Evolutionary conservation across 2,113 vertebrate species (phyloP).

Genomic region (Misgurnus mizolepis): DNA sequence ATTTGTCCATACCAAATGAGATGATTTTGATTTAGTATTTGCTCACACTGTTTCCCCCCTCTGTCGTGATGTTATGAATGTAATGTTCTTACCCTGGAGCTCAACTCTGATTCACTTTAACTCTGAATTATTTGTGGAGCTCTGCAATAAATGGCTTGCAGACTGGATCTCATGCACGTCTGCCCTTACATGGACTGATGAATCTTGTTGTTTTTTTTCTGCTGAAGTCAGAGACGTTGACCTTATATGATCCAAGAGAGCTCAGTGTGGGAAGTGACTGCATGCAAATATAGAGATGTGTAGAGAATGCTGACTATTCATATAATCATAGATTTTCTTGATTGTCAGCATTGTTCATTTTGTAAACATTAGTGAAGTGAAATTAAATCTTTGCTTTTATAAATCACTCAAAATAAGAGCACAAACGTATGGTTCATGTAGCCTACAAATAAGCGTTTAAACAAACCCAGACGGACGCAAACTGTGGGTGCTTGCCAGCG

Average conservation of each 20-base stretch:
- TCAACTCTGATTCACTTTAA: conserved; percentile 59
- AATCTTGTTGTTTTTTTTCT: not conserved
- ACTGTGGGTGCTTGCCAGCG: too few species aligned
- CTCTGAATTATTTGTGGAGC: conserved; percentile 44
- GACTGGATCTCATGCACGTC: conserved; percentile 45
- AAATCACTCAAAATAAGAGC: too few species aligned
- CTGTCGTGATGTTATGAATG: conserved; percentile 22
- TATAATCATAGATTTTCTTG: too few species aligned
- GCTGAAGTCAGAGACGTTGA: not conserved
- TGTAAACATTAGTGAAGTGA: not conserved
- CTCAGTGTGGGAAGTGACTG: not conserved
- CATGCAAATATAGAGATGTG: not conserved
- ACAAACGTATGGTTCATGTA: too few species aligned
- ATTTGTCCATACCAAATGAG: not conserved
- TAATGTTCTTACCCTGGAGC: conserved; percentile 65
- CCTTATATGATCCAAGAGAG: conserved; percentile 16
- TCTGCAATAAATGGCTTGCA: conserved; percentile 43
- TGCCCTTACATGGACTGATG: conserved; percentile 33
- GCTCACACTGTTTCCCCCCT: not conserved
- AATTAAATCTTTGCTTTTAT: too few species aligned
- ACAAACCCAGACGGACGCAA: too few species aligned
- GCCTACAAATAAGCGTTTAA: too few species aligned
- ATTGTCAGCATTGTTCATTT: too few species aligned
- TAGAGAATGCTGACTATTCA: not conserved
- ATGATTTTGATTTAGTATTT: not conserved